Percentiles rank a stretch among this genome's conserved stretches.
Evolutionary conservation across 2,113 vertebrate species (phyloP).

Genomic region (Himantopus leucocephalus): DNA sequence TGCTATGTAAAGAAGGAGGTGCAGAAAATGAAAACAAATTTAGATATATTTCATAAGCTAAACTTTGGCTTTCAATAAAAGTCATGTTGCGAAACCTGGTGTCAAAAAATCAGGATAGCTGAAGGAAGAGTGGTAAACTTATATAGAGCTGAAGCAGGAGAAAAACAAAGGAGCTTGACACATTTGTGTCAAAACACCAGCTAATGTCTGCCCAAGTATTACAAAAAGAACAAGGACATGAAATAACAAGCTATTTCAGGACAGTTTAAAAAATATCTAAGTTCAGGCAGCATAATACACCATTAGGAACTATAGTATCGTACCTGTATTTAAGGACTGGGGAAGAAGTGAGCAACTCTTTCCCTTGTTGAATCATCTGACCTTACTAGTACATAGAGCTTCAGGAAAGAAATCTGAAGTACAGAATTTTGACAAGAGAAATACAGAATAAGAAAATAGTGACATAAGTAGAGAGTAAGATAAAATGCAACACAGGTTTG

Average conservation of each 20-base stretch:
- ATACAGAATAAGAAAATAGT: not conserved
- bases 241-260: not conserved
- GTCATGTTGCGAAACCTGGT: not conserved
- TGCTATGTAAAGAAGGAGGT: not conserved
- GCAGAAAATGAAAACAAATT: not conserved
- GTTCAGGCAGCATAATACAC: not conserved
- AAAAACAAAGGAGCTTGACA: not conserved
- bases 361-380: not conserved
- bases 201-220: not conserved
- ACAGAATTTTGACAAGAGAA: constrained; percentile 21
- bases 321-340: not conserved
- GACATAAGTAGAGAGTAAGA: constrained; percentile 8
- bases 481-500: constrained; percentile 34
- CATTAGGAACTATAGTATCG: not conserved
- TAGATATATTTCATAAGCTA: not conserved
- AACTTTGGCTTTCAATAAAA: not conserved
- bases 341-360: not conserved
- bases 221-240: not conserved
- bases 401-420: not conserved
- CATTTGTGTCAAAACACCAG: not conserved
- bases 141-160: not conserved
- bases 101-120: not conserved
- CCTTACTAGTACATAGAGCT: not conserved
- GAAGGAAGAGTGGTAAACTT: not conserved
- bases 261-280: not conserved